Evolutionary conservation across 1,140 invertebrate genomes (phyloP).

Genomic region (Drosophila pseudoananassae): DNA sequence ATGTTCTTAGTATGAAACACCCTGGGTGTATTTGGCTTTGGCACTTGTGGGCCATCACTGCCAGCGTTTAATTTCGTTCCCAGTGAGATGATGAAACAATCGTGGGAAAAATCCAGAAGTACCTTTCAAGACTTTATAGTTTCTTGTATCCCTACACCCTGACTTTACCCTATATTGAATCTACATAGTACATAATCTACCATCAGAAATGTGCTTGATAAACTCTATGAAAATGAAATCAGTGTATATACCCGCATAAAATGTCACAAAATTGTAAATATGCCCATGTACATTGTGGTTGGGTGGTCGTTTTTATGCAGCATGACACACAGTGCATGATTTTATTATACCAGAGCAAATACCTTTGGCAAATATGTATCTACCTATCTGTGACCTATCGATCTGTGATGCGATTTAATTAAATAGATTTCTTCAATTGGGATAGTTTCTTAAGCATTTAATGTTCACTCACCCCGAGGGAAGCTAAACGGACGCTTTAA

Average conservation of each 20-base stretch:
- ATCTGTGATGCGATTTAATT: conserved; percentile 24
- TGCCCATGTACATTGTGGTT: conserved; percentile 1
- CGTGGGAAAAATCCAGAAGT: conserved; percentile 19
- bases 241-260: conserved; percentile 29
- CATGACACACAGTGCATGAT: conserved; percentile 19
- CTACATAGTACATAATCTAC: conserved; percentile 13
- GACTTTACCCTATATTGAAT: conserved; percentile 1
- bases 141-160: too few species aligned
- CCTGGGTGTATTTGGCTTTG: conserved; percentile 17
- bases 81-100: conserved; percentile 62
- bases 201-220: conserved; percentile 8
- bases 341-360: conserved; percentile 17
- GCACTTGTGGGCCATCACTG: conserved; percentile 67
- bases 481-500: conserved; percentile 10
- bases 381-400: conserved; percentile 44
- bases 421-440: conserved; percentile 1
- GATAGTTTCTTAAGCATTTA: background rate
- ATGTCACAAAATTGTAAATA: conserved; percentile 45
- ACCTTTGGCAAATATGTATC: conserved; percentile 52
- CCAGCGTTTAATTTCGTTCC: conserved; percentile 59
- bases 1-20: background rate
- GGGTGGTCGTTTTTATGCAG: conserved; percentile 3
- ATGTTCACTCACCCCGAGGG: conserved; percentile 30
- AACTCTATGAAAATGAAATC: conserved; percentile 57
- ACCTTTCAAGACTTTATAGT: background rate